Evolutionary conservation across 1,140 invertebrate genomes (phyloP).

Genomic region (Sipha flava): DNA sequence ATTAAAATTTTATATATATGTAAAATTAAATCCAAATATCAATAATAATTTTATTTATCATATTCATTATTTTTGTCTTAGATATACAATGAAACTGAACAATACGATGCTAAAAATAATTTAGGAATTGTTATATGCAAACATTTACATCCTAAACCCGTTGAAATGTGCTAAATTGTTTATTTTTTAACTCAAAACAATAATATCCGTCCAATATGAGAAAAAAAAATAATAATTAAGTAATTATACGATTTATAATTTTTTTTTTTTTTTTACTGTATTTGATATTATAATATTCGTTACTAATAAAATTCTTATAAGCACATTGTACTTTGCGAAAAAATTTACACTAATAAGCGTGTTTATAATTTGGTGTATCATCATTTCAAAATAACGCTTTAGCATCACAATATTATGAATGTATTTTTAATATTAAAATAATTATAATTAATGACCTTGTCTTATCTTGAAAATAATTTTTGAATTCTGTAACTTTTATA

Average conservation of each 20-base stretch:
- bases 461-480: not conserved
- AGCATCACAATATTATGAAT: not conserved
- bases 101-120: not conserved
- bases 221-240: not conserved
- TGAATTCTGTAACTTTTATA: not conserved
- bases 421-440: not conserved
- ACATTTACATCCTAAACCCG: not conserved
- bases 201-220: not conserved
- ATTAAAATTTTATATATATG: too few relatives aligned
- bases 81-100: not conserved
- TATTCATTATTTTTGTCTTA: too few relatives aligned
- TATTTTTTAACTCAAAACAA: not conserved
- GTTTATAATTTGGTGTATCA: not conserved
- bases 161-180: not conserved
- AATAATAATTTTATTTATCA: too few relatives aligned
- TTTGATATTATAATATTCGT: too few relatives aligned
- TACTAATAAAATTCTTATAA: not conserved
- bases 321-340: not conserved
- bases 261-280: not conserved
- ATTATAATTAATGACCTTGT: constrained; percentile 3
- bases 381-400: not conserved
- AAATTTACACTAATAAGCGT: not conserved
- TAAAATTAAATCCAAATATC: too few relatives aligned
- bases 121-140: not conserved
- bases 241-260: too few relatives aligned